These are phyloP conservation scores for Scytalopus superciliaris DNA, from an alignment of 2,113 vertebrate species.

Conservation along the genomic window DNA sequence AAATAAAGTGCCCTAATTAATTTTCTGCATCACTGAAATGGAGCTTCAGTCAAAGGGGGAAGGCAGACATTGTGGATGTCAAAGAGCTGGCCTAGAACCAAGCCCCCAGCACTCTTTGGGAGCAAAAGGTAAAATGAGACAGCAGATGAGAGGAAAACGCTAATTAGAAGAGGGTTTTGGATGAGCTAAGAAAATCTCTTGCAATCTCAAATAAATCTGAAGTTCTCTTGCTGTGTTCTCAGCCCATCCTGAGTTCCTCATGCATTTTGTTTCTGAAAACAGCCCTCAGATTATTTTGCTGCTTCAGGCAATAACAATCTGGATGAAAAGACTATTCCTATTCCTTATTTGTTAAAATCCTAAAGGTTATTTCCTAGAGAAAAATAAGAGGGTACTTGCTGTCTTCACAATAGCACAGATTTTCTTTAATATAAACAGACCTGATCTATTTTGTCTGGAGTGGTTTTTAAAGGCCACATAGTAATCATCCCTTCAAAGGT, in stretches of 20 bases:
- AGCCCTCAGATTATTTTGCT: neutral
- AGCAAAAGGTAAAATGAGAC: conserved; percentile 37
- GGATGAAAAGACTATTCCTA: neutral
- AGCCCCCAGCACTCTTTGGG: neutral
- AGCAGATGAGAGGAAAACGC: neutral
- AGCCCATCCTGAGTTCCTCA: fast-evolving
- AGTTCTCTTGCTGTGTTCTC: neutral
- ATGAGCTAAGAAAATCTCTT: neutral
- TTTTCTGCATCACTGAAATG: conserved; percentile 52
- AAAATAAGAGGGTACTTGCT: neutral
- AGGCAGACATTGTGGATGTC: neutral
- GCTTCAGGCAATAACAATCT: neutral
- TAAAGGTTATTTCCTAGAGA: neutral
- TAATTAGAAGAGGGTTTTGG: neutral
- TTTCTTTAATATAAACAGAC: neutral
- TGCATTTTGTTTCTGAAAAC: neutral
- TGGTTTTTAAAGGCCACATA: neutral
- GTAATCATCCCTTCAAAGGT: neutral
- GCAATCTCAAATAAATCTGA: neutral
- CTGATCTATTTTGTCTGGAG: neutral
- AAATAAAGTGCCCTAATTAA: conserved; percentile 57
- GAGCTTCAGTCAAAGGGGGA: neutral
- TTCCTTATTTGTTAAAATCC: neutral
- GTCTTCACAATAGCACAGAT: neutral
- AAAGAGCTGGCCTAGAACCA: neutral